phyloP scores from a whole-genome alignment of 1,140 invertebrate species.

The Eriocheir sinensis region DNA sequence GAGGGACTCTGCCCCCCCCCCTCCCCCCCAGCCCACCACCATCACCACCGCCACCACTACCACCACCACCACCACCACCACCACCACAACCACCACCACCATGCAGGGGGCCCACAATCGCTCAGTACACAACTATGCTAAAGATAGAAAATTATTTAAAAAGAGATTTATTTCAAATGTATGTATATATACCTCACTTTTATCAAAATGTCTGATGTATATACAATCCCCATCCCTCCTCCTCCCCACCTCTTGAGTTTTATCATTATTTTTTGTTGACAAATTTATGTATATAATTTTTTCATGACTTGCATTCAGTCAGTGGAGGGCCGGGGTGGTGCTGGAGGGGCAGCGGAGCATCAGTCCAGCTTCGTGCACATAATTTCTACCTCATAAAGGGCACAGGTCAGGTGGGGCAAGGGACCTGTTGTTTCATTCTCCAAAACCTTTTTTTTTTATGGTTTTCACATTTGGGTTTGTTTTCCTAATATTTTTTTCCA shows the following conservation, averaged over 20 bases:
- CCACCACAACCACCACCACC: not conserved
- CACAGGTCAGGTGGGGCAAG: conserved; percentile 73
- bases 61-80: conserved; percentile 35
- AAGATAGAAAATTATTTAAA: conserved; percentile 57
- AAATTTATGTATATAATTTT: conserved; percentile 60
- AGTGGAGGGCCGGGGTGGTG: conserved; percentile 58
- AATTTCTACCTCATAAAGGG: conserved; percentile 76
- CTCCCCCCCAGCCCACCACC: conserved; percentile 53
- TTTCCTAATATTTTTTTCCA: not conserved
- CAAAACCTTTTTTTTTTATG: not conserved
- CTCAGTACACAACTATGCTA: conserved; percentile 68
- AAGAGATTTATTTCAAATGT: conserved; percentile 46
- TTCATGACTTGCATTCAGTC: conserved; percentile 55
- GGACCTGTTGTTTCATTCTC: conserved; percentile 68
- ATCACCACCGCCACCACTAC: conserved; percentile 26
- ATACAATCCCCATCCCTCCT: conserved; percentile 33
- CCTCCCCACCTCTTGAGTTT: not conserved
- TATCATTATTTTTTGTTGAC: not conserved
- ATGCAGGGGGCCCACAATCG: conserved; percentile 44
- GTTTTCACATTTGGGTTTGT: not conserved
- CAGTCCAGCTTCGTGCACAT: conserved; percentile 75
- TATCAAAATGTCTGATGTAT: conserved; percentile 67
- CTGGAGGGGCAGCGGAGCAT: conserved; percentile 62
- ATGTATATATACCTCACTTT: conserved; percentile 69
- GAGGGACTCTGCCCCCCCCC: conserved; percentile 69